A percentile compares a stretch with the other conserved stretches of the same genome.
Conservation (phyloP, 1,140 invertebrate genomes). For the Lepidurus arcticus region DNA sequence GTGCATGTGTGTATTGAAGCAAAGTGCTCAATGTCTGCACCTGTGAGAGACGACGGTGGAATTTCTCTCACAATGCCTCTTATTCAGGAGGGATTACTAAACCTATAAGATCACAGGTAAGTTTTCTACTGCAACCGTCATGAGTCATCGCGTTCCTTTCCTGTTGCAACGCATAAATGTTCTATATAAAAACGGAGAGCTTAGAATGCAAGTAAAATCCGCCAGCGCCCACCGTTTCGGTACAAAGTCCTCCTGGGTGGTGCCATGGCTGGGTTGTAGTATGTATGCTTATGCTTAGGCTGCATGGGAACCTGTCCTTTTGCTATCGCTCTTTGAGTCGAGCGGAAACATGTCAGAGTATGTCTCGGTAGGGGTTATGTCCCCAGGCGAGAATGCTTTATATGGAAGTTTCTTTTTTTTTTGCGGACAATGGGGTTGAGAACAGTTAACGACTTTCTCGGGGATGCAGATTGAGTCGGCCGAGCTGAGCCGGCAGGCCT, state of each 20-base stretch:
- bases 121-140: not conserved
- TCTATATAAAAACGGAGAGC: not conserved
- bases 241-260: not conserved
- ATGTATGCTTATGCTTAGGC: not conserved
- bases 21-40: not conserved
- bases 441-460: not conserved
- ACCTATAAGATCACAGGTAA: not conserved
- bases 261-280: not conserved
- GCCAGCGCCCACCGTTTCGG: not conserved
- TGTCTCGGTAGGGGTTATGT: not conserved
- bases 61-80: not conserved
- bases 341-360: constrained; percentile 7
- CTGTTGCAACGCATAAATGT: not conserved
- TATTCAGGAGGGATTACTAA: not conserved
- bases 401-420: not conserved
- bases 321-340: not conserved
- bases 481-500: not conserved
- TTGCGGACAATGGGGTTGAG: constrained; percentile 11
- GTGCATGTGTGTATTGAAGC: not conserved
- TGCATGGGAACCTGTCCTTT: constrained; percentile 15
- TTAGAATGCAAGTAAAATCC: not conserved
- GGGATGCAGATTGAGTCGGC: not conserved
- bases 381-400: constrained; percentile 17
- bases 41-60: not conserved
- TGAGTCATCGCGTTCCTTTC: not conserved